Evolutionary conservation across 2,113 vertebrate species (phyloP), one percentile per base, ranked within the genome.

Genomic region (Neoarius graeffei): DNA sequence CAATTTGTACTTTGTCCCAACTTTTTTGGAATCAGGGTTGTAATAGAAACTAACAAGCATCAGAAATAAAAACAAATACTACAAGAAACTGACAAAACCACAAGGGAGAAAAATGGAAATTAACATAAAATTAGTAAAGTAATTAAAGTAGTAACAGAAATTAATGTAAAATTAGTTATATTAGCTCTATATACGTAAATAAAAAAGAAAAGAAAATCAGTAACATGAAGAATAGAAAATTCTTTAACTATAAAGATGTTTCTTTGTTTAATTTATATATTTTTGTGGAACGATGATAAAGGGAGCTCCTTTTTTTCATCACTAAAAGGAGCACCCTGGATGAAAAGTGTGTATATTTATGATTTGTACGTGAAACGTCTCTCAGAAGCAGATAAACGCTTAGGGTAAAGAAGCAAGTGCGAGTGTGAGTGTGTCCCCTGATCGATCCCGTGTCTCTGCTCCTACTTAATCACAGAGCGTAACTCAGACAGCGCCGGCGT

Each of bases 381-480:
- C 54, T 50, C 42, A 59, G 83, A 1, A 7, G 74, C 76, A 42
- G 71, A 86, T 67, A 81, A 89, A 76, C 86, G 88, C 84, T 48
- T 69, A 73, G 84, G 76, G 66, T 85, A 88, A 86, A 88, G 85
- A 88, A 66, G 81, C 17, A 13, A 87, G 19, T 50, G 27, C 42
- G 25, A 87, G 14, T n/a, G 27, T 20, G 85, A 59, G 23, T 9
- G 23, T 3, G 42, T 80, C 73, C 27, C 42, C 77, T 54, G 79
- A 91, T 89, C 77, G 87, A 87, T 91, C 73, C 25, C 52, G 83
- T 89, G 83, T 89, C 23, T n/a, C 35, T 56, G 79, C 85, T 85
- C 54, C 17, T 84, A 84, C 87, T 84, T 73, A 89, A 82, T 89
- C 59, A 35, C 48, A 66, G 20, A 8, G 64, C 27, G 79, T 60